Conservation (phyloP, 1,140 invertebrate species). For the Hypothenemus hampei region DNA sequence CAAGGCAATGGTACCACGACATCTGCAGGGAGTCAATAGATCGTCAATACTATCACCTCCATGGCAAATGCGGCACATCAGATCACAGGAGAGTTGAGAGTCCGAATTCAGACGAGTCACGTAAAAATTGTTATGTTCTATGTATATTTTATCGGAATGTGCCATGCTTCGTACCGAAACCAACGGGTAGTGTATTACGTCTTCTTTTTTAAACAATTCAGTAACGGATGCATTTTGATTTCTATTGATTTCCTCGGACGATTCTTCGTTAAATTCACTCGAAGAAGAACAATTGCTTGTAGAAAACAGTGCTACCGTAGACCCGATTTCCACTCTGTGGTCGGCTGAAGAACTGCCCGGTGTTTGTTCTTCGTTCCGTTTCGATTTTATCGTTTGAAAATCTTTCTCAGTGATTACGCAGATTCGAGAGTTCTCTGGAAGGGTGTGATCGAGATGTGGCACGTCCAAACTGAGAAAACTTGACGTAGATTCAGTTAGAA, state of each 20-base stretch:
- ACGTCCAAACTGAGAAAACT: conserved; percentile 35
- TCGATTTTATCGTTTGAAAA: background rate
- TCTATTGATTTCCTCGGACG: background rate
- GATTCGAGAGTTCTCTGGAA: conserved; percentile 25
- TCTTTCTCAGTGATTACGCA: conserved; percentile 28
- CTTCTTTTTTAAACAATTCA: conserved; percentile 7
- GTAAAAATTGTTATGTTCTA: conserved; percentile 33
- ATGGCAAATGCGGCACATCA: conserved; percentile 44
- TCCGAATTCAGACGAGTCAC: conserved; percentile 33
- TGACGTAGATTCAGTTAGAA: conserved; percentile 39
- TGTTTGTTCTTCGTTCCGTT: conserved; percentile 4
- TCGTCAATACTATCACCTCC: conserved; percentile 42
- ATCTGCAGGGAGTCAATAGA: conserved; percentile 41
- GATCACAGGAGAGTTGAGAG: conserved; percentile 18
- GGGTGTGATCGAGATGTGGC: conserved; percentile 35
- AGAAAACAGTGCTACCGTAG: conserved; percentile 25
- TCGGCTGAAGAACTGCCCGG: conserved; percentile 1
- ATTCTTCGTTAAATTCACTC: conserved; percentile 21
- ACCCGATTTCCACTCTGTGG: conserved; percentile 15
- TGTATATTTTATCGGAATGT: conserved; percentile 32
- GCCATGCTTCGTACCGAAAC: conserved; percentile 34
- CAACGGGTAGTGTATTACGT: conserved; percentile 27
- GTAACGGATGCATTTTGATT: background rate
- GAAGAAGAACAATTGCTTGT: conserved; percentile 29
- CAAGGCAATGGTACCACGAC: conserved; percentile 58